These are phyloP conservation scores for Clupea harengus DNA, from an alignment of 2,113 vertebrate genomes.

Conservation along the genomic window DNA sequence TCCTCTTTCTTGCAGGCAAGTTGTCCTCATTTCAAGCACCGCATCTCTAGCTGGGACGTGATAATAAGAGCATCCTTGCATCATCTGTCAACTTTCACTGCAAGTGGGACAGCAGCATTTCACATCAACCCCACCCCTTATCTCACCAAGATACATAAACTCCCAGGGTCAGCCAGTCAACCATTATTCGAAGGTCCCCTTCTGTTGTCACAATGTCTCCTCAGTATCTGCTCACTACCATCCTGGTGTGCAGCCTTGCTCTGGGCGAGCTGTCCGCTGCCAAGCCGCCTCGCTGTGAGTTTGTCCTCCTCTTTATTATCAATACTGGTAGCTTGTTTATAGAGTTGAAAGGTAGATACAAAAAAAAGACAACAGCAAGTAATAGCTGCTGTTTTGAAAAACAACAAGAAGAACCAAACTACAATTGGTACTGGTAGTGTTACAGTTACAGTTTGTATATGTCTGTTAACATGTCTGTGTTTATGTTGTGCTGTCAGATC, in stretches of 20 bases:
- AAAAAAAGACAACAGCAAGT: neutral
- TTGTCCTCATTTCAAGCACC: constrained; percentile 38
- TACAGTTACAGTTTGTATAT: neutral
- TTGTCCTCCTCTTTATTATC: neutral
- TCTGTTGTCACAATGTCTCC: constrained; percentile 51
- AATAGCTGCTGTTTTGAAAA: neutral
- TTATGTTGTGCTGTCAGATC: constrained; percentile 39
- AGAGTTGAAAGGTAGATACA: too few species aligned
- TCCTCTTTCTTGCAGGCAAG: constrained; percentile 49
- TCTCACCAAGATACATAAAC: constrained; percentile 28
- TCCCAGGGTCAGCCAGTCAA: neutral
- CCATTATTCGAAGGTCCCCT: neutral
- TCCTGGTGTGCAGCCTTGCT: constrained; percentile 44
- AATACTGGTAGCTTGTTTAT: too few species aligned
- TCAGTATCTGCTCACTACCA: constrained; percentile 30
- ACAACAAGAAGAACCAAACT: neutral
- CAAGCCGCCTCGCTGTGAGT: constrained; percentile 58
- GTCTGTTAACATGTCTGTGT: constrained; percentile 37
- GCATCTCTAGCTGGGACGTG: constrained; percentile 8
- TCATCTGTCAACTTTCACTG: neutral
- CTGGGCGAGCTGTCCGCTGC: constrained; percentile 41
- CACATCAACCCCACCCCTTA: neutral
- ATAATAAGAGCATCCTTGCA: neutral
- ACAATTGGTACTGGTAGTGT: too few species aligned
- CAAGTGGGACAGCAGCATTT: neutral